Base-by-base conservation (phyloP, 1,140 invertebrate species). In the Agrypnia vestita region DNA sequence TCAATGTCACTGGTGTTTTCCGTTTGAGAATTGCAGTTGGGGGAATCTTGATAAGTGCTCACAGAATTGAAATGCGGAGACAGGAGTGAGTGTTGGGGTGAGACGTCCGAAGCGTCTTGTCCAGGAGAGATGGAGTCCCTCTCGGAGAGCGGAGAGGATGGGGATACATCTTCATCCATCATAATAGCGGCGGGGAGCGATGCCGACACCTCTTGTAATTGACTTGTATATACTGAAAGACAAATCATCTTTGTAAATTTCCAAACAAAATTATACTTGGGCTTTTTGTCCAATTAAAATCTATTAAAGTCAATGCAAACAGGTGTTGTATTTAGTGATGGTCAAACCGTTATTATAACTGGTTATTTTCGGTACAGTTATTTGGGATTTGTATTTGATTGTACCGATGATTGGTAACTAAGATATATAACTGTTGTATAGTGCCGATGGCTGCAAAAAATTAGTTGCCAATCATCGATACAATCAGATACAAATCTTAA, bases 201-300 rank as follows among this genome's bases (percentile, higher is more conserved):
- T 0, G 88, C 85, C 21, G 88, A 88, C 19, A 89, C 85, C 81
- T 89, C 87, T 86, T 88, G 87, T 82, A 90, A 85, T 86, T 89
- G 87, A 85, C 86, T 89, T 83, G 87, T 86, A 69, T 87, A 89
- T 81, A 89, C 89, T 89, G 86, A 49, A 85, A 86, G 73, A 56
- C 8, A 9, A 56, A 56, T 10, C 47, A 56, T 56, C 9, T 56
- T 6, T 9, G 15, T 35, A 49, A 51, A 67, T 15, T 47, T 53
- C 19, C 10, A 8, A 69, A 11, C 43, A 69, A 25, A n/a, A n/a
- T n/a, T n/a, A n/a, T n/a, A n/a, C n/a, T n/a, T n/a, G n/a, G n/a
- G n/a, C n/a, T n/a, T n/a, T n/a, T n/a, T n/a, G n/a, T n/a, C n/a
- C n/a, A n/a, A n/a, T n/a, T n/a, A n/a, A n/a, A n/a, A n/a, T n/a